Evolutionary conservation across 2,888 invertebrate genomes (phyloP).

Genomic region (Drosophila pseudotalamancana): DNA sequence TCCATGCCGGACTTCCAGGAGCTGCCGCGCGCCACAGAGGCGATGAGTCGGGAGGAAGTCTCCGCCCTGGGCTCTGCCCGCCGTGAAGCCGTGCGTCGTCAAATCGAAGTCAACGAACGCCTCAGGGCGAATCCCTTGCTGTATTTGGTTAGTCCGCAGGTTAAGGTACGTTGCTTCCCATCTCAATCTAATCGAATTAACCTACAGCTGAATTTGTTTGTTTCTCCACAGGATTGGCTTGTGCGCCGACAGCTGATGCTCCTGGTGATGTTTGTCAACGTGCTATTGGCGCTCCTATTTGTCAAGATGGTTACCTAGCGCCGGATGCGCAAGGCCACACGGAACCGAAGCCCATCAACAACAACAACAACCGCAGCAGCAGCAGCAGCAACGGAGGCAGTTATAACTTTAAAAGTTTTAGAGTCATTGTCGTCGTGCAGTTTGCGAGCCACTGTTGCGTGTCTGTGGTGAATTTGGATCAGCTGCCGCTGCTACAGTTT

Average conservation of each 20-base stretch:
- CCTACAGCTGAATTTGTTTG: background rate
- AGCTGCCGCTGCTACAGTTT: slow-evolving; percentile 19
- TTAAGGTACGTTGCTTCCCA: slow-evolving; percentile 90
- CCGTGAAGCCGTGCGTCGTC: slow-evolving; percentile 96
- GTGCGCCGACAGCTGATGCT: slow-evolving; percentile 97
- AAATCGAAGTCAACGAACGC: slow-evolving; percentile 95
- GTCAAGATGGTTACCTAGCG: slow-evolving; percentile 97
- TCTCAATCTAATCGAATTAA: background rate
- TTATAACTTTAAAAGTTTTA: slow-evolving; percentile 11
- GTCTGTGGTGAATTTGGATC: slow-evolving; percentile 13
- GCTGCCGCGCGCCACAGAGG: slow-evolving; percentile 91
- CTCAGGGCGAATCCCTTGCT: slow-evolving; percentile 97
- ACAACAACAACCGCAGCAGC: slow-evolving; percentile 4
- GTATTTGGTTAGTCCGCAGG: slow-evolving; percentile 98
- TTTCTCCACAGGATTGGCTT: slow-evolving; percentile 92
- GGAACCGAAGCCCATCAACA: slow-evolving; percentile 32
- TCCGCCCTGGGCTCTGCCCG: slow-evolving; percentile 96
- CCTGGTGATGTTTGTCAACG: slow-evolving; percentile 96
- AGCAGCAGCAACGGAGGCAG: background rate
- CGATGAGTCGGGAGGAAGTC: slow-evolving; percentile 97
- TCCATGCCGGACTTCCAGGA: slow-evolving; percentile 97
- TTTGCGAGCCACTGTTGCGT: slow-evolving; percentile 20
- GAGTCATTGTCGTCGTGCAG: slow-evolving; percentile 7
- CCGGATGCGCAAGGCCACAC: slow-evolving; percentile 54
- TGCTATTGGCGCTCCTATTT: slow-evolving; percentile 97